Base-by-base conservation (phyloP, 2,888 invertebrate species). In the Smittia aterrima region DNA sequence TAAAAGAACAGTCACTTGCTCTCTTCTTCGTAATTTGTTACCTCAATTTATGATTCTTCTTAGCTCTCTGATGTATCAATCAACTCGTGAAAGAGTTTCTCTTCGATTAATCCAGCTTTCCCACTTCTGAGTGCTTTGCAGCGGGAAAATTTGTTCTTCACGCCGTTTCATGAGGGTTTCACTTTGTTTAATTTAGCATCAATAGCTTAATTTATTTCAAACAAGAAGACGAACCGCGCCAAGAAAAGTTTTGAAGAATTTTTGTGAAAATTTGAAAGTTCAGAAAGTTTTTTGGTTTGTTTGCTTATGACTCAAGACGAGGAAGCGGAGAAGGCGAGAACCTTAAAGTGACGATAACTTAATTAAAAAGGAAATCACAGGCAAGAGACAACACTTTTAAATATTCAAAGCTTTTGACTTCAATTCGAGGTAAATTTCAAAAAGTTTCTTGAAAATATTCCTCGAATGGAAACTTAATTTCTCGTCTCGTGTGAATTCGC, bases 381-480 rank as follows among this genome's bases (percentile, higher is more conserved):
- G n/a, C n/a, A n/a, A n/a, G n/a, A n/a, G n/a, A n/a, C n/a, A n/a
- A n/a, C n/a, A n/a, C n/a, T n/a, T n/a, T n/a, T n/a, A n/a, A n/a
- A n/a, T n/a, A n/a, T n/a, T n/a, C n/a, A n/a, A n/a, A n/a, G n/a
- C n/a, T n/a, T n/a, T n/a, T n/a, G n/a, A n/a, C n/a, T n/a, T n/a
- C n/a, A n/a, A n/a, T n/a, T n/a, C n/a, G n/a, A n/a, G n/a, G n/a
- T n/a, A n/a, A n/a, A n/a, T n/a, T n/a, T n/a, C n/a, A n/a, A n/a
- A n/a, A n/a, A n/a, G n/a, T n/a, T n/a, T n/a, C n/a, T n/a, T n/a
- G n/a, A n/a, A n/a, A n/a, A n/a, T n/a, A n/a, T n/a, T n/a, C n/a
- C 32, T 32, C 32, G 32, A 32, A 32, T 32, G 32, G 3, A 54
- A 71, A 54, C 25, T 71, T 32, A 71, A 71, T 71, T 54, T 71